Percentiles rank a stretch among this genome's conserved stretches.
Evolutionary conservation across 2,888 invertebrate genomes (phyloP).

Genomic region (Lithophane socia): DNA sequence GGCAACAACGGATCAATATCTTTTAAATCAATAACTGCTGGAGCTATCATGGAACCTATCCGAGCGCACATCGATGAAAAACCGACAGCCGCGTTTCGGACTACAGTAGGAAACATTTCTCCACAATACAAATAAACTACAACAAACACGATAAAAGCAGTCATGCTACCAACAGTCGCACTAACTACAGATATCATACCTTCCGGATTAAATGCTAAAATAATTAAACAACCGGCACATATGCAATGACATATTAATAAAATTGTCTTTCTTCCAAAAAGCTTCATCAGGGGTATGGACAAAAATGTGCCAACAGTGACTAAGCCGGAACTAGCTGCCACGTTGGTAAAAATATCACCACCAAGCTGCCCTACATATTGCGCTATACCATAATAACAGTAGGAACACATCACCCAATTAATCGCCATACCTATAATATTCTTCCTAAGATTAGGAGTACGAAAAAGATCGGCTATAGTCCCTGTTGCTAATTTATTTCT

Average conservation of each 20-base stretch:
- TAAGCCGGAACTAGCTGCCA: conserved; percentile 93
- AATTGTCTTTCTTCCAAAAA: conserved; percentile 92
- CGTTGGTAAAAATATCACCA: conserved; percentile 95
- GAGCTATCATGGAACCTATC: conserved; percentile 96
- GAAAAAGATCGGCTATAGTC: conserved; percentile 91
- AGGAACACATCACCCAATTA: conserved; percentile 95
- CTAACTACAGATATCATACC: conserved; percentile 88
- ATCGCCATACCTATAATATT: conserved; percentile 93
- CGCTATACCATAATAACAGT: conserved; percentile 94
- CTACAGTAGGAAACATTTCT: conserved; percentile 97
- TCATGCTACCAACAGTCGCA: conserved; percentile 94
- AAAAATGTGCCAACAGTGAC: conserved; percentile 90
- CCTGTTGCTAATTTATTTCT: conserved; percentile 84
- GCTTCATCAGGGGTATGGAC: conserved; percentile 91
- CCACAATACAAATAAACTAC: conserved; percentile 96
- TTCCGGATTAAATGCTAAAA: conserved; percentile 89
- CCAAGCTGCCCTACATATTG: conserved; percentile 95
- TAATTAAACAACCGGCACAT: conserved; percentile 91
- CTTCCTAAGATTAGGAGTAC: conserved; percentile 92
- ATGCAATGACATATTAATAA: conserved; percentile 91
- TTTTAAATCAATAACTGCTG: conserved; percentile 93
- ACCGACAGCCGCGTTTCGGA: conserved; percentile 96
- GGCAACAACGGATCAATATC: conserved; percentile 90
- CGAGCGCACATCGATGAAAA: conserved; percentile 96
- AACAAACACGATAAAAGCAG: conserved; percentile 95